Evolutionary conservation across 2,888 invertebrate genomes (phyloP), one percentile per base, ranked within the genome.

Genomic region (Helleia helle): DNA sequence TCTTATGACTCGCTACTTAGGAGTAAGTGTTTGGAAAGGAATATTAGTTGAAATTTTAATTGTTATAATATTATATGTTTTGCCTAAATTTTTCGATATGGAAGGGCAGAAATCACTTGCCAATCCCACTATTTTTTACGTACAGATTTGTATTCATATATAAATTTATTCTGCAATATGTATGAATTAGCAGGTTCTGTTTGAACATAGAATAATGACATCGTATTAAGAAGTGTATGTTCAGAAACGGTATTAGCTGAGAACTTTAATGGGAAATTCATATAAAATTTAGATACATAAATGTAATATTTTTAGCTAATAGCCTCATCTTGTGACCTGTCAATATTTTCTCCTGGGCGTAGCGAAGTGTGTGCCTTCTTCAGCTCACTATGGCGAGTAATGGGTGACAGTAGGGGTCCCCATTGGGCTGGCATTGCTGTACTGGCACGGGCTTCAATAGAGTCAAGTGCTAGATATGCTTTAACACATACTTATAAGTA

Each of bases 371-470:
- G 88, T 36, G 88, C 91, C 30, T 91, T 92, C 73, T 91, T 90
- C 64, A 87, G 89, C 30, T 88, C 88, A 15, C 64, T 92, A 36
- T 88, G 91, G 70, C 86, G 91, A 36, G 83, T 90, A 11, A 87
- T 91, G 87, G 85, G 86, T 18, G 84, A 81, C 43, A 67, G 86
- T 1, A 73, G 87, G 29, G 88, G 88, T 0, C 85, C 87, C 0
- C 85, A 90, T 25, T 91, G 91, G 91, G 87, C 86, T 9, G 89
- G 89, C 3, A 73, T 92, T 0, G 88, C 89, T n/a, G 89, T 90
- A 27, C 66, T 92, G 17, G 77, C 87, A 12, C 86, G 88, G 41
- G 89, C 88, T 2, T 87, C 89, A 48, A 86, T 86, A 44, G 91
- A 91, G 57, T 72, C 87, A 0, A 81, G 85, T 36, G 89, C 91